Evolutionary conservation across 1,140 invertebrate species (phyloP).

Genomic region (Heliconius nattereri): DNA sequence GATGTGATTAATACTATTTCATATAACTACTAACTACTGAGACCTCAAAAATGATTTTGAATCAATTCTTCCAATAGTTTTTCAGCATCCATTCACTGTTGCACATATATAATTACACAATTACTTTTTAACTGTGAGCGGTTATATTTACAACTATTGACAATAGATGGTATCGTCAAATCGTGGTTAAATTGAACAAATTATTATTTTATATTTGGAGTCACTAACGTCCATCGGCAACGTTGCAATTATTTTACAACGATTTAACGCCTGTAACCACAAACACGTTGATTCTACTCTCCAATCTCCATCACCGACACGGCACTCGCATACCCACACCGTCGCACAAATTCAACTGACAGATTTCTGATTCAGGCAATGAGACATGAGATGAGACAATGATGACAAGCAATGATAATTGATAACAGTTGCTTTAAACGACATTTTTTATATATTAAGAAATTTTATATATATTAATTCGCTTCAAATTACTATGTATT

Average conservation of each 20-base stretch:
- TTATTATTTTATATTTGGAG: not conserved
- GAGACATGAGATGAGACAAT: not conserved
- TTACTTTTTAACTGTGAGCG: constrained; percentile 10
- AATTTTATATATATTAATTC: too few species aligned
- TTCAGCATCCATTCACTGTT: constrained; percentile 41
- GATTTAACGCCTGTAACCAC: constrained; percentile 29
- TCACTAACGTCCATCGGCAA: constrained; percentile 19
- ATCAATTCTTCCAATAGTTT: constrained; percentile 23
- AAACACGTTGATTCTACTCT: constrained; percentile 40
- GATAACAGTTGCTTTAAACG: not conserved
- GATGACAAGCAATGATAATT: constrained; percentile 10
- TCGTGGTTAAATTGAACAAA: constrained; percentile 4
- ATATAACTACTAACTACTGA: constrained; percentile 3
- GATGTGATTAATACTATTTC: constrained; percentile 21
- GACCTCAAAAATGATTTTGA: constrained; percentile 30
- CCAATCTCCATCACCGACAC: constrained; percentile 26
- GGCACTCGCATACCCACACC: constrained; percentile 11
- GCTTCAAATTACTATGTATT: too few species aligned
- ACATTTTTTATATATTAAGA: not conserved
- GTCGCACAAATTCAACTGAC: constrained; percentile 9
- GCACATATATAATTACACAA: constrained; percentile 33
- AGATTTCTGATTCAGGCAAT: not conserved
- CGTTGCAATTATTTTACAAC: constrained; percentile 37
- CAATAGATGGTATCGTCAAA: not conserved
- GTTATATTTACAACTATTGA: constrained; percentile 18